Evolutionary conservation across 2,797 vertebrate genomes (phyloP).

Genomic region (Alectoris magna): DNA sequence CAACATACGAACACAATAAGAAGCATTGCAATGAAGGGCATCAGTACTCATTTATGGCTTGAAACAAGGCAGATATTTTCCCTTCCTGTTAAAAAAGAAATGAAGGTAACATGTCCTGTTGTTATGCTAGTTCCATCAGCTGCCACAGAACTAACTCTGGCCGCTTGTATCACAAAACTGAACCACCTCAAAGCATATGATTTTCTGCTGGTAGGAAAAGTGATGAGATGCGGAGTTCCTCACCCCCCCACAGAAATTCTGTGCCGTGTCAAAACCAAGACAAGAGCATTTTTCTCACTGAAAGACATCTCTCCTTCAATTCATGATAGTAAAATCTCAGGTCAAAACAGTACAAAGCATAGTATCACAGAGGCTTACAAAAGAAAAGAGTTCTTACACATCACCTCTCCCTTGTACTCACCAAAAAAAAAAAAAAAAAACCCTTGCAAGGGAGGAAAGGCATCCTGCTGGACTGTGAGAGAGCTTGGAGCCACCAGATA

Average conservation of each 20-base stretch:
- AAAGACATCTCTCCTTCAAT: neutral
- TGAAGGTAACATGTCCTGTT: neutral
- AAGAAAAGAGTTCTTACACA: neutral
- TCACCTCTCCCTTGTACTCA: neutral
- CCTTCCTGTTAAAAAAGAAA: neutral
- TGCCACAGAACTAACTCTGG: neutral
- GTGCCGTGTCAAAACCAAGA: neutral
- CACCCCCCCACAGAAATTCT: neutral
- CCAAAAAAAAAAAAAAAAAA: neutral
- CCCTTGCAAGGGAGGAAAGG: neutral
- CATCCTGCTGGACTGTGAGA: slow-evolving; percentile 42
- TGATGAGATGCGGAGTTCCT: neutral
- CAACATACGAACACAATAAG: neutral
- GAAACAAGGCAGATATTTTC: neutral
- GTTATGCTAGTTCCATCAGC: neutral
- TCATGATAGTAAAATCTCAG: neutral
- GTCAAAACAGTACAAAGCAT: neutral
- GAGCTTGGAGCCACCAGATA: slow-evolving; percentile 44
- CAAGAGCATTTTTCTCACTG: neutral
- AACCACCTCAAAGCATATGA: neutral
- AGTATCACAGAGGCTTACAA: neutral
- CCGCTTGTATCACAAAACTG: neutral
- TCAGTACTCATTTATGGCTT: neutral
- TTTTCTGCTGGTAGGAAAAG: neutral
- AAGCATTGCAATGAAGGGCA: neutral